phyloP scores from a whole-genome alignment of 2,113 vertebrate species.

The Peucedramus taeniatus region DNA sequence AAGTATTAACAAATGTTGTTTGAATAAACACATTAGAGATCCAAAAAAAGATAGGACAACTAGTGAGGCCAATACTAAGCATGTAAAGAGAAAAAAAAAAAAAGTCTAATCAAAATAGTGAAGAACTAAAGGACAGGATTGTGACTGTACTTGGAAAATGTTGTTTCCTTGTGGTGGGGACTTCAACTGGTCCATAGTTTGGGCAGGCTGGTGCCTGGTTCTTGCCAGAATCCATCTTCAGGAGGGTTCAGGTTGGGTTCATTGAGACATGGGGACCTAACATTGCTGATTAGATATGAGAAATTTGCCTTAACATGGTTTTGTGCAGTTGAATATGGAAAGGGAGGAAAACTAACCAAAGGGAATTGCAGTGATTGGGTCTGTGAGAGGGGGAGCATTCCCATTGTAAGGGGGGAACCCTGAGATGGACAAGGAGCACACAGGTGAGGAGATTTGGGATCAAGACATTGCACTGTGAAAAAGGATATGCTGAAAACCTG shows the following conservation, averaged over 20 bases:
- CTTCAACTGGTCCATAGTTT: background rate
- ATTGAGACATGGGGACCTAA: background rate
- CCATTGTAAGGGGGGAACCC: background rate
- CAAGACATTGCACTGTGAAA: background rate
- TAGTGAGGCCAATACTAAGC: background rate
- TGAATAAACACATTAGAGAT: background rate
- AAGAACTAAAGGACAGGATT: background rate
- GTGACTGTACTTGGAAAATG: background rate
- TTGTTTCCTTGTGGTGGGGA: background rate
- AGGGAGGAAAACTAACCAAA: background rate
- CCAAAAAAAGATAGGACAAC: background rate
- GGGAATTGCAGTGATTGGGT: background rate
- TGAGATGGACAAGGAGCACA: background rate
- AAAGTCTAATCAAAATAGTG: background rate
- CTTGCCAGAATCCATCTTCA: background rate
- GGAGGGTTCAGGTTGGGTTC: background rate
- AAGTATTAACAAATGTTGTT: background rate
- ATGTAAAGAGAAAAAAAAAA: background rate
- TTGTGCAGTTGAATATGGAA: background rate
- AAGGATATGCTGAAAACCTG: background rate
- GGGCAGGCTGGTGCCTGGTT: background rate
- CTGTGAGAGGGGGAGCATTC: background rate
- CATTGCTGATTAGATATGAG: background rate
- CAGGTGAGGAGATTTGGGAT: rapidly evolving
- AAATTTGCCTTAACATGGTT: background rate